A percentile compares a stretch with the other conserved stretches of the same genome.
These are phyloP conservation scores for Disparrhopalites patrizii DNA, from an alignment of 2,888 invertebrate species.

Conservation along the genomic window DNA sequence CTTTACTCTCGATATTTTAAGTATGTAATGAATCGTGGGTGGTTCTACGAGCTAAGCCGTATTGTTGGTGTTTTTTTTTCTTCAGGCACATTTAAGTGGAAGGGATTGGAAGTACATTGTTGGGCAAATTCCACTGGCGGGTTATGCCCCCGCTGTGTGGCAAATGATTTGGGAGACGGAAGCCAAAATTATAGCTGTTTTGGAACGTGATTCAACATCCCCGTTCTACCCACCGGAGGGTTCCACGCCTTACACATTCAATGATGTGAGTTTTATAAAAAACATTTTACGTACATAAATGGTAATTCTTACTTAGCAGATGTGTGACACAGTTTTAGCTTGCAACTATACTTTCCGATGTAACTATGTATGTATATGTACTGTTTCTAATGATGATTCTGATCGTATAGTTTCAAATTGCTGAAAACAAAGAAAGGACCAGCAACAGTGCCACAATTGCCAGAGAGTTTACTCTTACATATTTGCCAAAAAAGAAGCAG, in stretches of 20 bases:
- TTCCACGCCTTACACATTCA: conserved; percentile 35
- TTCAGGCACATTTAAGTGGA: conserved; percentile 74
- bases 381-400: background rate
- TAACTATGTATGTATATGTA: background rate
- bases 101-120: conserved; percentile 81
- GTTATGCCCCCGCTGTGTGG: conserved; percentile 69
- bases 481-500: conserved; percentile 44
- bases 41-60: no score
- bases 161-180: conserved; percentile 80
- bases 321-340: background rate
- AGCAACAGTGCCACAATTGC: conserved; percentile 42
- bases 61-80: no score
- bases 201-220: conserved; percentile 56
- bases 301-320: no score
- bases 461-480: conserved; percentile 43
- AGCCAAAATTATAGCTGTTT: conserved; percentile 72
- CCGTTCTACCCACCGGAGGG: conserved; percentile 49
- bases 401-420: conserved; percentile 43
- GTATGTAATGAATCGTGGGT: no score
- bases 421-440: conserved; percentile 43
- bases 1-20: no score
- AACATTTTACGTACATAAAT: background rate
- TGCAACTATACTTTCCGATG: no score
- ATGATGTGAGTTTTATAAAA: conserved; percentile 49
- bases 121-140: conserved; percentile 64